Evolutionary conservation across 2,888 invertebrate species (phyloP), one percentile per base, ranked within the genome.

Genomic region (Andrena hattorfiana): DNA sequence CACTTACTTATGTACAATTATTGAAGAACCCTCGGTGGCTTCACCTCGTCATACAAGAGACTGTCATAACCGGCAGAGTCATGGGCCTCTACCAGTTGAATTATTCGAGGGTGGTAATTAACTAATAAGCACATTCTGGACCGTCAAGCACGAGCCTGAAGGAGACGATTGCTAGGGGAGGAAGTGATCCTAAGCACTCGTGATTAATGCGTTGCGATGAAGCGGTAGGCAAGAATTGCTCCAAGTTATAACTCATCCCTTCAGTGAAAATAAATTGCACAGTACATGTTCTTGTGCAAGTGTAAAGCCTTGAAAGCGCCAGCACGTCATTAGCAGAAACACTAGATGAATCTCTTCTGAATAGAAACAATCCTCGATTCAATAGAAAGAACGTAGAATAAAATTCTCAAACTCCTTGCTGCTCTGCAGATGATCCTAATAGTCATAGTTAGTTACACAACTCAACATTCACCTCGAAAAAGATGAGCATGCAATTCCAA

Each of bases 71-170:
- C 72, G 26, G 42, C 60, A 35, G 49, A 74, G 68, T 28, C 77
- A 67, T 48, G 78, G 63, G 66, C 49, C 49, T 62, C 68, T 80
- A 85, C 87, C 67, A 67, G 76, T 56, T 71, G 71, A 78, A 85
- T 85, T 85, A 80, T 80, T 81, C 83, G 85, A 80, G 80, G 86
- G 68, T 78, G 79, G 72, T 85, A 88, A 87, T 87, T 88, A 88
- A 83, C 81, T 86, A 87, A 87, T 87, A 87, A 87, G 76, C 79
- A 80, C 78, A 69, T 82, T 68, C 75, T 66, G 54, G 56, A 35
- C 28, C 56, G 63, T 63, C 68, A 35, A 76, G 59, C 63, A 48
- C 13, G 20, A 56, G 30, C 28, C 35, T 13, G 63, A 66, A 56
- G 75, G 78, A 62, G 60, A 54, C 67, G 77, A 87, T 87, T 81